Conservation (phyloP, 2,888 invertebrate genomes). For the Ormyrus pomaceus region DNA sequence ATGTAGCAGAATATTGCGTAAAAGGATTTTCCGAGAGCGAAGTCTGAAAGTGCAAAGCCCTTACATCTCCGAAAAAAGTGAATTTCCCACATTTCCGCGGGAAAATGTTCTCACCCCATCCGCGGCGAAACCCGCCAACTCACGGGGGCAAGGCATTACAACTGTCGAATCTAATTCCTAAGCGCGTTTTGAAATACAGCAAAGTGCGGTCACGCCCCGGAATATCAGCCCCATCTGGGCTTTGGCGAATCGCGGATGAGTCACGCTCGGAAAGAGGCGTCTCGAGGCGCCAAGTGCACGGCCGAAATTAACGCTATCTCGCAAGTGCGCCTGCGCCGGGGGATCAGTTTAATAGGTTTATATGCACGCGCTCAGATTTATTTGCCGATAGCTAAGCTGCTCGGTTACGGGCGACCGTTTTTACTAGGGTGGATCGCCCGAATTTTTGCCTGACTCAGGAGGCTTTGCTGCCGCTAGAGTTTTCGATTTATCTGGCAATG, state of each 20-base stretch:
- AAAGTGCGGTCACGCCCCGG: conserved; percentile 25
- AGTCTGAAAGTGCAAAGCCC: too few relatives aligned
- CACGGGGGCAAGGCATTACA: too few relatives aligned
- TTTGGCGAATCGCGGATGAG: conserved; percentile 14
- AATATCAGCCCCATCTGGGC: conserved; percentile 30
- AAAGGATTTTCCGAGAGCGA: too few relatives aligned
- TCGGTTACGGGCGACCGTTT: conserved; percentile 5
- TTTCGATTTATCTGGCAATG: too few relatives aligned
- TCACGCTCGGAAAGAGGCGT: conserved; percentile 24
- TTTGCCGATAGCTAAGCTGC: neutral
- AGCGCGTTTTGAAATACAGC: conserved; percentile 19
- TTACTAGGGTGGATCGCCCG: neutral
- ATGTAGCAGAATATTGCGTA: too few relatives aligned
- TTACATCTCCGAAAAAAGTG: too few relatives aligned
- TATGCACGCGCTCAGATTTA: neutral
- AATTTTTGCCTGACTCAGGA: too few relatives aligned
- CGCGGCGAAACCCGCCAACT: too few relatives aligned
- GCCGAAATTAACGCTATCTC: conserved; percentile 28
- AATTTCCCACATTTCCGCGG: too few relatives aligned
- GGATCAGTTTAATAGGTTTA: conserved; percentile 47
- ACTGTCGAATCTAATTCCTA: too few relatives aligned
- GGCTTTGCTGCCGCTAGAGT: too few relatives aligned
- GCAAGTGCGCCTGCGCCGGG: conserved; percentile 7
- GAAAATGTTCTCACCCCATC: too few relatives aligned
- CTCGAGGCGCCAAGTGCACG: neutral